Evolutionary conservation across 2,888 invertebrate genomes (phyloP).

Genomic region (Athrips mouffetella): DNA sequence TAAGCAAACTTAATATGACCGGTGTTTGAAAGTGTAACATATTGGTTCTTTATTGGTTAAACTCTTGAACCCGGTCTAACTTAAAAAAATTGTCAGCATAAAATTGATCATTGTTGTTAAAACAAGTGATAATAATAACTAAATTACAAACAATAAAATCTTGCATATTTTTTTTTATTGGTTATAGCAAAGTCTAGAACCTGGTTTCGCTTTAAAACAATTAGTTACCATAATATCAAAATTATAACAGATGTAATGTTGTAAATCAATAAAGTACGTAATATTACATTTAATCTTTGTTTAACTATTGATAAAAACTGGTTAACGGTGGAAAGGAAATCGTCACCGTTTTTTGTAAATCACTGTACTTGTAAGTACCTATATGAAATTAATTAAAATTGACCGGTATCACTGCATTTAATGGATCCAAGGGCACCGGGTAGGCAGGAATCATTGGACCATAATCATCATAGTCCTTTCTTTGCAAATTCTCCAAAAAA

Average conservation of each 20-base stretch:
- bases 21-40: conserved; percentile 56
- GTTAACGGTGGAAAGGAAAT: conserved; percentile 1
- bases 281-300: background rate
- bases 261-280: background rate
- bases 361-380: background rate
- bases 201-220: conserved; percentile 26
- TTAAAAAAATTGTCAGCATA: conserved; percentile 16
- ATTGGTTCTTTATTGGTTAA: conserved; percentile 37
- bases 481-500: conserved; percentile 34
- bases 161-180: conserved; percentile 13
- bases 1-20: conserved; percentile 31
- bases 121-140: too few species aligned
- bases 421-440: conserved; percentile 44
- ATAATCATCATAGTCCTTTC: conserved; percentile 27
- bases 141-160: too few species aligned
- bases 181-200: conserved; percentile 71
- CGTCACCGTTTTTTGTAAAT: too few species aligned
- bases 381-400: background rate
- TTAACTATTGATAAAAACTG: background rate
- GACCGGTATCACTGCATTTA: conserved; percentile 29
- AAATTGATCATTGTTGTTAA: too few species aligned
- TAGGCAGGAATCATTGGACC: conserved; percentile 37
- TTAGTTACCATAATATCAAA: conserved; percentile 29
- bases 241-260: background rate
- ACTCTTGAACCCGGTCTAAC: conserved; percentile 54